Evolutionary conservation across 2,113 vertebrate species (phyloP).

Genomic region (Leptocoma aspasia): DNA sequence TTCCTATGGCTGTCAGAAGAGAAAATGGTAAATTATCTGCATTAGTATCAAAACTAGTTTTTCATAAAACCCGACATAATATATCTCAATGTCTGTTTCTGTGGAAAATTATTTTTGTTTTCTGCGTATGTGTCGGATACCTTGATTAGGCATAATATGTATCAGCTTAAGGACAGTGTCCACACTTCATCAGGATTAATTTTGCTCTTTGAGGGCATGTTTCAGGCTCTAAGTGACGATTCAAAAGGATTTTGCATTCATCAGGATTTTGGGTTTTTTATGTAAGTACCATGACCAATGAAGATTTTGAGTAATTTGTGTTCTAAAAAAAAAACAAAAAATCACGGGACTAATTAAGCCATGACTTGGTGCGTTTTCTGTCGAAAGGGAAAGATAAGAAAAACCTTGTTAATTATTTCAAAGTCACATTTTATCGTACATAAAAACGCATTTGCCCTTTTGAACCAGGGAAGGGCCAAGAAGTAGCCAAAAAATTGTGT

Average conservation of each 20-base stretch:
- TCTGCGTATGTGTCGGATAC: neutral
- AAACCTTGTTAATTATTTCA: constrained; percentile 60
- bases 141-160: neutral
- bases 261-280: neutral
- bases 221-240: neutral
- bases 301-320: neutral
- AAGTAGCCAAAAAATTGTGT: constrained; percentile 62
- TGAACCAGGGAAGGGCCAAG: constrained; percentile 68
- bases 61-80: neutral
- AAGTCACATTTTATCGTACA: constrained; percentile 13
- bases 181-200: neutral
- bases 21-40: neutral
- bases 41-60: neutral
- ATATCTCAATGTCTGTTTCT: neutral
- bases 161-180: neutral
- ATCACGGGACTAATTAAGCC: constrained; percentile 8
- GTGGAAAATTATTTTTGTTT: neutral
- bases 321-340: constrained; percentile 13
- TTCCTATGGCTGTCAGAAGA: neutral
- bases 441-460: constrained; percentile 55
- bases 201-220: neutral
- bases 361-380: constrained; percentile 30
- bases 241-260: neutral
- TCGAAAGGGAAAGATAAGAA: constrained; percentile 23
- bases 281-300: neutral